A percentile compares a stretch with the other conserved stretches of the same genome.
phyloP scores from a whole-genome alignment of 2,797 vertebrate genomes.

The Neoniphon sammara region DNA sequence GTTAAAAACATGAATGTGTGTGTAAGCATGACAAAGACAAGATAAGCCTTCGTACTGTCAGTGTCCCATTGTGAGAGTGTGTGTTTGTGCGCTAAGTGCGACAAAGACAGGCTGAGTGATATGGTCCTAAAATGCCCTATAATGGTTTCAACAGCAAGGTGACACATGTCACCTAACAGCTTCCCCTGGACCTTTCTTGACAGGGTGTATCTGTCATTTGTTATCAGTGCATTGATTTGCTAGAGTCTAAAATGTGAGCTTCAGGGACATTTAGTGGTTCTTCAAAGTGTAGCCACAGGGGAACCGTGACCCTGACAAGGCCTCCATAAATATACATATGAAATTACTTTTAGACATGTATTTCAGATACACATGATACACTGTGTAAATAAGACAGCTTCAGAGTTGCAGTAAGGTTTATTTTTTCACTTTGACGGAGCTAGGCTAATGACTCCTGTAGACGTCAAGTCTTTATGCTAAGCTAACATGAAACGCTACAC shows the following conservation, averaged over 20 bases:
- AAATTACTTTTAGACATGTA: too few species aligned
- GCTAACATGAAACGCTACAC: too few species aligned
- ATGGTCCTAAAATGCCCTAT: conserved; percentile 2
- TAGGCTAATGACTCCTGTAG: too few species aligned
- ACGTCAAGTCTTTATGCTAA: too few species aligned
- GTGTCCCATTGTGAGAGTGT: not conserved
- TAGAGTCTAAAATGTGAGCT: not conserved
- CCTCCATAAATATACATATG: not conserved
- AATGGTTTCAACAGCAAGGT: conserved; percentile 11
- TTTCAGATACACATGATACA: too few species aligned
- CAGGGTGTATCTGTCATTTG: not conserved
- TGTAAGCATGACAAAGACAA: not conserved
- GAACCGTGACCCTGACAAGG: not conserved
- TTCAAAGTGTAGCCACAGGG: too few species aligned
- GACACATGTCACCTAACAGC: not conserved
- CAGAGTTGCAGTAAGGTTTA: too few species aligned
- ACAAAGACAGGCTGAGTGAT: conserved; percentile 30
- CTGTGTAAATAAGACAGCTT: too few species aligned
- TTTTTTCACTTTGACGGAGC: too few species aligned
- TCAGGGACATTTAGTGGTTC: too few species aligned
- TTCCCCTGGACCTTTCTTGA: not conserved
- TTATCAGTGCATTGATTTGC: not conserved
- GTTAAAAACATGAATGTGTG: not conserved
- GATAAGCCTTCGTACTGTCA: not conserved
- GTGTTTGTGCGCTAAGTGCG: not conserved